These are phyloP conservation scores for Australoheros scitulus DNA, from an alignment of 2,113 vertebrate genomes.

Conservation along the genomic window DNA sequence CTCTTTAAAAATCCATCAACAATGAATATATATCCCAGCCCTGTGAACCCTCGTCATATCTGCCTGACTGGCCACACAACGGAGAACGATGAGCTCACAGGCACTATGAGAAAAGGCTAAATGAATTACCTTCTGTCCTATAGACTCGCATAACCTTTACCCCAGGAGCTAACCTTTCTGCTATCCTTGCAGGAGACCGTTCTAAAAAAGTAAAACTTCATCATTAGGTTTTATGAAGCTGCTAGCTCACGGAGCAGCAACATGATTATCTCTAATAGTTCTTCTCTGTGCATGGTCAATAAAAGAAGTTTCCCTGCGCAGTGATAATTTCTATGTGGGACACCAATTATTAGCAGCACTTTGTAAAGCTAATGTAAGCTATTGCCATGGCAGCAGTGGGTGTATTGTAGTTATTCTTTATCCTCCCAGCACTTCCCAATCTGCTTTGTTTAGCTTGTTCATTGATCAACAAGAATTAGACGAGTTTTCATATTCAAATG, in stretches of 20 bases:
- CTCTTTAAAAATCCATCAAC: conserved; percentile 72
- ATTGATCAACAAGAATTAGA: conserved; percentile 64
- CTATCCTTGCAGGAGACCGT: neutral
- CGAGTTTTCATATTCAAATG: conserved; percentile 57
- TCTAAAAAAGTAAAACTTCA: conserved; percentile 3
- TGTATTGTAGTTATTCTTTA: conserved; percentile 34
- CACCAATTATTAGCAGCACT: conserved; percentile 40
- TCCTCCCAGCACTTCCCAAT: conserved; percentile 25
- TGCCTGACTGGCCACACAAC: conserved; percentile 33
- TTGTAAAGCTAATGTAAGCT: conserved; percentile 37
- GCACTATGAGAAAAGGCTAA: conserved; percentile 16
- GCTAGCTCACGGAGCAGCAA: neutral
- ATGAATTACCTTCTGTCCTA: conserved; percentile 7
- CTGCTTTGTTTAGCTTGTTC: conserved; percentile 47
- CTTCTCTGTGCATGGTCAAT: conserved; percentile 30
- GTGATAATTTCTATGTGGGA: conserved; percentile 31
- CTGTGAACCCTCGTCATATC: conserved; percentile 31
- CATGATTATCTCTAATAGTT: conserved; percentile 45
- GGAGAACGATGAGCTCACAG: conserved; percentile 44
- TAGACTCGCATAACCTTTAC: neutral
- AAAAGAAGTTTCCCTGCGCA: conserved; percentile 24
- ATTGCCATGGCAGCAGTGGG: conserved; percentile 35
- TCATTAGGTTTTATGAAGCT: conserved; percentile 53
- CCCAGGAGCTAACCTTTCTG: neutral
- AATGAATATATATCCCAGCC: conserved; percentile 51